These are phyloP conservation scores for Lepidonotus clava DNA, from an alignment of 2,888 invertebrate species.

Conservation along the genomic window DNA sequence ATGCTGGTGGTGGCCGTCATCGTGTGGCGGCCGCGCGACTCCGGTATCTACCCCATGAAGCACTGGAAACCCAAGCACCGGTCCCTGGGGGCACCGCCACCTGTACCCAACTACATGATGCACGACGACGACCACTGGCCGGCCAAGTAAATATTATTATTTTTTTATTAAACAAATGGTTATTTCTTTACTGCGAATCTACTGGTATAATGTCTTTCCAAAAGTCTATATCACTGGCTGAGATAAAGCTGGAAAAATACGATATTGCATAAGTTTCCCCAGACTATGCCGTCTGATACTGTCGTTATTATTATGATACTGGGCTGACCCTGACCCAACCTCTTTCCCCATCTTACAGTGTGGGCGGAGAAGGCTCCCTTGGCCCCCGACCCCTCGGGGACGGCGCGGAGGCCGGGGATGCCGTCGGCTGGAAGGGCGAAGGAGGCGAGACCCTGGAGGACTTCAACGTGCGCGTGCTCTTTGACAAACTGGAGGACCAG, in stretches of 20 bases:
- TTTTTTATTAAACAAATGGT: too few species aligned
- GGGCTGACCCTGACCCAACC: too few species aligned
- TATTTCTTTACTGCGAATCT: too few species aligned
- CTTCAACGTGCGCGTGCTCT: conserved; percentile 78
- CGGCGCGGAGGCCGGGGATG: conserved; percentile 69
- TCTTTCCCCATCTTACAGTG: too few species aligned
- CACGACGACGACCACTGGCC: conserved; percentile 75
- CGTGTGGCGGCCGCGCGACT: conserved; percentile 76
- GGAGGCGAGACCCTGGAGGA: conserved; percentile 73
- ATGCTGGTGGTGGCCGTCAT: conserved; percentile 76
- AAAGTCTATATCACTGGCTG: not conserved
- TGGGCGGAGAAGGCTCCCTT: conserved; percentile 58
- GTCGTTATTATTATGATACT: too few species aligned
- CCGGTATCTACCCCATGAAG: conserved; percentile 78
- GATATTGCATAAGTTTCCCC: too few species aligned
- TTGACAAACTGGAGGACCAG: conserved; percentile 79
- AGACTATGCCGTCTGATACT: too few species aligned
- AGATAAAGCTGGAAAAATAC: not conserved
- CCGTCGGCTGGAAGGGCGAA: conserved; percentile 54
- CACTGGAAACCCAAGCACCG: conserved; percentile 78
- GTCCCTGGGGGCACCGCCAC: conserved; percentile 75
- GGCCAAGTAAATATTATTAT: conserved; percentile 53
- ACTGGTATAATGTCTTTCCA: not conserved
- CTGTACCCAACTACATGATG: conserved; percentile 73
- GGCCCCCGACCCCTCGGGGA: conserved; percentile 71